Base-by-base conservation (phyloP, 2,888 invertebrate genomes). In the Synanthedon vespiformis region DNA sequence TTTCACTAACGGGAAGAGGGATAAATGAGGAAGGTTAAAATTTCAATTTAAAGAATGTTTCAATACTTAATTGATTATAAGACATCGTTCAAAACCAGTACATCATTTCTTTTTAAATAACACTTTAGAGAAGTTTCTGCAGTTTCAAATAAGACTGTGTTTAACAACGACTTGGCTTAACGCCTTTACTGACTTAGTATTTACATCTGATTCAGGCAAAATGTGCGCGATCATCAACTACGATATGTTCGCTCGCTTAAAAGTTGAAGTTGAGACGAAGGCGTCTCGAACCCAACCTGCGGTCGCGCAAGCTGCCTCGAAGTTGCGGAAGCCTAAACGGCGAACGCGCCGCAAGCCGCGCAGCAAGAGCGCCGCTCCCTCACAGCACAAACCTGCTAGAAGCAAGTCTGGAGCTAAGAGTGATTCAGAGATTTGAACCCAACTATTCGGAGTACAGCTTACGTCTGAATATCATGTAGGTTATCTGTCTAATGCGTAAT, bases 211-310 rank as follows among this genome's bases (percentile, higher is more conserved):
- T 34, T 8, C 64, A 88, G 88, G 88, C 55, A 88, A 84, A 72
- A 81, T 84, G 78, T 88, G 88, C 63, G 69, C 64, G 4, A 87
- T 88, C 57, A 85, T 85, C 6, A 88, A 88, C 66, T 84, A 87
- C 62, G 88, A 88, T 58, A 86, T 83, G 81, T 86, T 88, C 60
- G 79, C 86, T 4, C 81, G 88, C 49, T 64, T 84, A 47, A 84
- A 82, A 69, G 73, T 83, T 55, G 83, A 79, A 60, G 72, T 81
- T 57, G 84, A 87, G 63, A 75, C 79, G 40, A 89, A 87, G 71
- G 58, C 66, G 52, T 59, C 74, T 52, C 68, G 82, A 50, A 60
- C 71, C 12, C 67, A 70, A 53, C 74, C 73, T 54, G 67, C 67
- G 55, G 56, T 64, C 14, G 65, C 73, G 48, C 74, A 73, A 5